A percentile compares a stretch with the other conserved stretches of the same genome.
Evolutionary conservation across 2,888 invertebrate species (phyloP).

Genomic region (Steinernema carpocapsae): DNA sequence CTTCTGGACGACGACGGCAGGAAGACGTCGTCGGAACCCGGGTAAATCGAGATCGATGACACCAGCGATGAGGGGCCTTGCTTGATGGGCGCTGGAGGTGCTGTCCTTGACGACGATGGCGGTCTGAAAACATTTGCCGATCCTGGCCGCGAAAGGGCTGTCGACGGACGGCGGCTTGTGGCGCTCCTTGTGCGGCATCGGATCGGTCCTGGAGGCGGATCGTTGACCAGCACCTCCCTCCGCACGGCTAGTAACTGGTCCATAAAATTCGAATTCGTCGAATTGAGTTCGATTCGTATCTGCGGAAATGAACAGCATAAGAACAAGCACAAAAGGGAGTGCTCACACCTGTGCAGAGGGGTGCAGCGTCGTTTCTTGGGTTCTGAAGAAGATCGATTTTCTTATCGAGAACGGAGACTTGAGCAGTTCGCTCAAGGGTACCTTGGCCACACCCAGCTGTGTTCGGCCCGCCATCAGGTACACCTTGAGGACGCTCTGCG

Average conservation of each 20-base stretch:
- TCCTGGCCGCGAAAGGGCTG: no score
- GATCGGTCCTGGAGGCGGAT: neutral
- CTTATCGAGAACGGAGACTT: conserved; percentile 6
- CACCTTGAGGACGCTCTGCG: neutral
- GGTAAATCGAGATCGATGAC: neutral
- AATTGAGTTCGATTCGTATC: conserved; percentile 3
- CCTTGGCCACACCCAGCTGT: neutral
- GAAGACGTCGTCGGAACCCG: neutral
- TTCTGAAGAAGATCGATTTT: neutral
- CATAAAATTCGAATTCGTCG: neutral
- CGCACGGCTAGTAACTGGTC: neutral
- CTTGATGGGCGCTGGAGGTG: neutral
- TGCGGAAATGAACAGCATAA: neutral
- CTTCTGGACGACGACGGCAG: no score
- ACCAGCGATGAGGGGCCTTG: neutral
- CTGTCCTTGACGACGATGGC: no score
- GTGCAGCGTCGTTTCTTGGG: neutral
- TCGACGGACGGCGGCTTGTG: no score
- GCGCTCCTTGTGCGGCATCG: conserved; percentile 8
- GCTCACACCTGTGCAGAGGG: conserved; percentile 3
- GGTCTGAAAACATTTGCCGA: no score
- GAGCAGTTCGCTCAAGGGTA: neutral
- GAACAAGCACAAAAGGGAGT: neutral
- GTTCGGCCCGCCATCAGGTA: neutral
- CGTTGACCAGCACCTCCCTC: neutral